phyloP scores from a whole-genome alignment of 2,113 vertebrate genomes.

The Martes martes region DNA sequence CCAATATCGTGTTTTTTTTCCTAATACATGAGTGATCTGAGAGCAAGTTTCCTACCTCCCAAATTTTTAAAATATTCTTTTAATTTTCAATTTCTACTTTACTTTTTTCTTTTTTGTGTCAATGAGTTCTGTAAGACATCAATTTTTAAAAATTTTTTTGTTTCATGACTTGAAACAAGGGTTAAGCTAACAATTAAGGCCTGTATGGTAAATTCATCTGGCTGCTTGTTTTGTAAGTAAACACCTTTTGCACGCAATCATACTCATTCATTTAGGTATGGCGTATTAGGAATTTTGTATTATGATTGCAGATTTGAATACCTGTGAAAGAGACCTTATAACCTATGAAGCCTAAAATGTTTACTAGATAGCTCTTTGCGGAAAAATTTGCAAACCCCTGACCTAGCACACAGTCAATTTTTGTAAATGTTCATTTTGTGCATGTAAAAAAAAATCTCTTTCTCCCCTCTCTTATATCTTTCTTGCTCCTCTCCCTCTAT shows the following conservation, averaged over 20 bases:
- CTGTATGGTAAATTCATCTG: background rate
- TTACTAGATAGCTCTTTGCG: background rate
- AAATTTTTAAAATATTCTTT: background rate
- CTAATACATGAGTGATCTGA: background rate
- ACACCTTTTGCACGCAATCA: background rate
- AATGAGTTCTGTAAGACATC: background rate
- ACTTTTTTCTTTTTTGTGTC: background rate
- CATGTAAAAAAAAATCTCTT: background rate
- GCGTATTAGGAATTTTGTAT: background rate
- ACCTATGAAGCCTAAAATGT: background rate
- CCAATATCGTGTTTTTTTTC: background rate
- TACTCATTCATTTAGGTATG: background rate
- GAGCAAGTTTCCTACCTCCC: background rate
- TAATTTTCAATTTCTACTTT: background rate
- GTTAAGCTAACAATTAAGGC: background rate
- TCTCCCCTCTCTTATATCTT: background rate
- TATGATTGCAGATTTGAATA: background rate
- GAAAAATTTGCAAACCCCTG: background rate
- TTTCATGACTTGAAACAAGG: background rate
- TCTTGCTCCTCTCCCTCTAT: background rate
- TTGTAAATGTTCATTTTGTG: background rate
- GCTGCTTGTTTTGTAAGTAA: background rate
- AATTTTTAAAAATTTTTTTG: background rate
- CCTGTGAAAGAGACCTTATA: background rate
- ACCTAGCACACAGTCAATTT: background rate